These are phyloP conservation scores for Pheosia tremula DNA, from an alignment of 2,888 invertebrate species.

Conservation along the genomic window DNA sequence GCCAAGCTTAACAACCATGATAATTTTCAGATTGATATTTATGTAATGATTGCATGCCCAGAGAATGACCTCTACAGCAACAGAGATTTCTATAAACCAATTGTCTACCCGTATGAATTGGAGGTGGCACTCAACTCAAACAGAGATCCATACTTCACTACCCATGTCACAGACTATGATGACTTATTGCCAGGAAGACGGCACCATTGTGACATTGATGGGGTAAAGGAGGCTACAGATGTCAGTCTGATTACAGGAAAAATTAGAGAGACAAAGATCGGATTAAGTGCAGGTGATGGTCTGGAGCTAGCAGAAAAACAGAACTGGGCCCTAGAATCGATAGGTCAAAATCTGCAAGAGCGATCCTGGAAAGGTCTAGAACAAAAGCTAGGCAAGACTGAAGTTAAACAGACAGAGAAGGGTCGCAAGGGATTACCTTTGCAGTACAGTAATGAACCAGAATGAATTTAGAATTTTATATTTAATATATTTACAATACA, in stretches of 20 bases:
- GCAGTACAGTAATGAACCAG: conserved; percentile 86
- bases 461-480: conserved; percentile 48
- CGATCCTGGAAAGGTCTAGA: conserved; percentile 95
- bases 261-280: conserved; percentile 81
- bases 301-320: conserved; percentile 73
- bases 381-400: conserved; percentile 90
- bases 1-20: no score
- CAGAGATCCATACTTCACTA: conserved; percentile 82
- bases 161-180: conserved; percentile 90
- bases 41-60: conserved; percentile 95
- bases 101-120: conserved; percentile 96
- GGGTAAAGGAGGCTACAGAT: conserved; percentile 79
- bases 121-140: conserved; percentile 91
- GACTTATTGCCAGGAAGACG: conserved; percentile 87
- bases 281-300: conserved; percentile 59
- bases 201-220: conserved; percentile 76
- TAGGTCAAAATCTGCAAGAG: conserved; percentile 86
- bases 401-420: conserved; percentile 86
- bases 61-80: conserved; percentile 94
- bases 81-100: conserved; percentile 94
- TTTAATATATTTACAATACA: conserved; percentile 48
- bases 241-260: conserved; percentile 91
- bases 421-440: conserved; percentile 92
- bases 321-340: conserved; percentile 81
- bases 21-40: conserved; percentile 91